Percentiles rank a stretch among this genome's conserved stretches.
Conservation (phyloP, 2,113 vertebrate genomes). For the Emydura subglobosa region DNA sequence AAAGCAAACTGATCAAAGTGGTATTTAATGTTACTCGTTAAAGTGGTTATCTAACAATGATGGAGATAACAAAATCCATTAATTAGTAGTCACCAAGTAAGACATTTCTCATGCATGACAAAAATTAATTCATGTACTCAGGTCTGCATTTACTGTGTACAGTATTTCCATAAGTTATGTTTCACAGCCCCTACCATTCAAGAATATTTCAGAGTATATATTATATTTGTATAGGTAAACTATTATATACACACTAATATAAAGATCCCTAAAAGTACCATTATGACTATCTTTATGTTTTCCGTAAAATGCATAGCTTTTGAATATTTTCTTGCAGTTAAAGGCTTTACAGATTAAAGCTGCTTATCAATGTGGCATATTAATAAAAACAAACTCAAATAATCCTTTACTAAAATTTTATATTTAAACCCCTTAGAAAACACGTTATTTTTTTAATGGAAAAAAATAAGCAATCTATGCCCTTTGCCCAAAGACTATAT, state of each 20-base stretch:
- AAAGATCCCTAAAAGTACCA: constrained; percentile 72
- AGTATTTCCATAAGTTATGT: constrained; percentile 62
- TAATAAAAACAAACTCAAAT: constrained; percentile 68
- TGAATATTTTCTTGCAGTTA: constrained; percentile 70
- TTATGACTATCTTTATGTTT: constrained; percentile 65
- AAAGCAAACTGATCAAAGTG: constrained; percentile 59
- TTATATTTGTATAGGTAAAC: constrained; percentile 72
- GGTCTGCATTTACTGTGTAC: constrained; percentile 52
- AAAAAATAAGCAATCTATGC: constrained; percentile 67
- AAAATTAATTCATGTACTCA: constrained; percentile 58
- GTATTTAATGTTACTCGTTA: constrained; percentile 57
- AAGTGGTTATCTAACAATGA: constrained; percentile 71
- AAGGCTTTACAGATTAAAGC: constrained; percentile 73
- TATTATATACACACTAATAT: constrained; percentile 76
- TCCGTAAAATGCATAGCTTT: constrained; percentile 72
- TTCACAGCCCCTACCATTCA: constrained; percentile 58
- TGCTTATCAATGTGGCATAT: constrained; percentile 70
- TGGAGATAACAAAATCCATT: constrained; percentile 59
- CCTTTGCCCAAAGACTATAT: constrained; percentile 36
- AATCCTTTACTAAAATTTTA: constrained; percentile 41
- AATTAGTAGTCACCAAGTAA: constrained; percentile 67
- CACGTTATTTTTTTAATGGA: constrained; percentile 49
- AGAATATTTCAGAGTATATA: constrained; percentile 71
- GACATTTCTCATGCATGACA: constrained; percentile 70
- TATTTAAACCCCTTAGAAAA: constrained; percentile 62